Evolutionary conservation across 53 echinoderm and acorn worm genomes (phyloP).

Genomic region (Astropecten irregularis): DNA sequence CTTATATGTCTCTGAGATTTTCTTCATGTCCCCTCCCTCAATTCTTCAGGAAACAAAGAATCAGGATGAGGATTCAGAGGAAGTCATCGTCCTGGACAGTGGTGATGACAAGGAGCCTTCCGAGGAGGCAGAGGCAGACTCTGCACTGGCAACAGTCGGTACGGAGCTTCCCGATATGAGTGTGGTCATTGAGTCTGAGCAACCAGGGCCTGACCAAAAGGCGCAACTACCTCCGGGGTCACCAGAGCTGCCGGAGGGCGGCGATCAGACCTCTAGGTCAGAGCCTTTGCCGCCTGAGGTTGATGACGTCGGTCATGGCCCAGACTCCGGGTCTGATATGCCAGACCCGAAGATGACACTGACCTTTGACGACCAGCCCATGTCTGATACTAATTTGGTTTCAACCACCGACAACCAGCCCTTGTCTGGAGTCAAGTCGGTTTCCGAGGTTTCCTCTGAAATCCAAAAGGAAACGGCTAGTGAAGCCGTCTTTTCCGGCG

Average conservation of each 20-base stretch:
- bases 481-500: neutral
- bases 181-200: neutral
- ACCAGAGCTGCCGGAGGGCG: conserved; percentile 5
- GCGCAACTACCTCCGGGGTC: too few species aligned
- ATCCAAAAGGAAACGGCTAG: neutral
- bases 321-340: neutral
- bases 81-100: neutral
- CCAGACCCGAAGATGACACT: neutral
- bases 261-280: conserved; percentile 6
- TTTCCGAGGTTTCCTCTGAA: neutral
- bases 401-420: too few species aligned
- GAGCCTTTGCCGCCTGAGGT: conserved; percentile 2
- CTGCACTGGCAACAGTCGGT: too few species aligned
- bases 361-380: too few species aligned
- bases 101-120: neutral
- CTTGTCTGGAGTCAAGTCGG: neutral
- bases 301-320: neutral
- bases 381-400: too few species aligned
- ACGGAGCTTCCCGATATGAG: neutral
- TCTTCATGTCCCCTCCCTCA: conserved; percentile 40
- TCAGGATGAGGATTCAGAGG: neutral
- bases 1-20: conserved; percentile 44
- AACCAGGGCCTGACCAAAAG: neutral
- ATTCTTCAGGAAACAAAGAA: conserved; percentile 2
- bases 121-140: neutral